Conservation (phyloP, 1,140 invertebrate genomes). For the Mylabris phalerata region DNA sequence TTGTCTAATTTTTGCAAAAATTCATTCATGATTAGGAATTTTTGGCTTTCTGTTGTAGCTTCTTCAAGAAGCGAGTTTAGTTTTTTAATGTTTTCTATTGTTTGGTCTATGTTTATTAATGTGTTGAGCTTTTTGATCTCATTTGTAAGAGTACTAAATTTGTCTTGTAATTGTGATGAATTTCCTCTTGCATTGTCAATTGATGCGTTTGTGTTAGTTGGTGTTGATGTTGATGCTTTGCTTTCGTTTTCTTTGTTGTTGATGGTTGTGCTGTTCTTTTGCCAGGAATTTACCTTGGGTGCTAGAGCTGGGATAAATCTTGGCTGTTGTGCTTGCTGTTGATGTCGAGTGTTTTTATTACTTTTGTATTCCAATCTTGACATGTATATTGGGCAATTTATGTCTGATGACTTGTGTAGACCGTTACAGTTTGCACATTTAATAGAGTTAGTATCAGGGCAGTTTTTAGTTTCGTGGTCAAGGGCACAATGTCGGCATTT, state of each 20-base stretch:
- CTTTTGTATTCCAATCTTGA: background rate
- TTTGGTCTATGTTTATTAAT: no score
- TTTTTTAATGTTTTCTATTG: no score
- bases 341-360: no score
- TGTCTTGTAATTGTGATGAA: background rate
- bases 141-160: background rate
- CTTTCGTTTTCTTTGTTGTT: background rate
- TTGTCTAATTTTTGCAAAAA: no score
- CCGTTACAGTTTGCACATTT: no score
- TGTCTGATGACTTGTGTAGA: conserved; percentile 25
- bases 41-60: no score
- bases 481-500: conserved; percentile 38
- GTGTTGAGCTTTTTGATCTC: no score
- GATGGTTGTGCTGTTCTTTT: no score
- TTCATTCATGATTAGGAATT: no score
- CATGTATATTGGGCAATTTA: background rate
- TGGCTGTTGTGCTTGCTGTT: no score
- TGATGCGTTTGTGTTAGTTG: background rate
- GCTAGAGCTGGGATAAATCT: background rate
- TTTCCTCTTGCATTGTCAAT: background rate
- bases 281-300: background rate
- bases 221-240: no score
- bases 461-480: conserved; percentile 31
- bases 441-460: conserved; percentile 25
- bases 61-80: no score